Conservation (phyloP, 2,888 invertebrate genomes). For the Sinelater perroti region DNA sequence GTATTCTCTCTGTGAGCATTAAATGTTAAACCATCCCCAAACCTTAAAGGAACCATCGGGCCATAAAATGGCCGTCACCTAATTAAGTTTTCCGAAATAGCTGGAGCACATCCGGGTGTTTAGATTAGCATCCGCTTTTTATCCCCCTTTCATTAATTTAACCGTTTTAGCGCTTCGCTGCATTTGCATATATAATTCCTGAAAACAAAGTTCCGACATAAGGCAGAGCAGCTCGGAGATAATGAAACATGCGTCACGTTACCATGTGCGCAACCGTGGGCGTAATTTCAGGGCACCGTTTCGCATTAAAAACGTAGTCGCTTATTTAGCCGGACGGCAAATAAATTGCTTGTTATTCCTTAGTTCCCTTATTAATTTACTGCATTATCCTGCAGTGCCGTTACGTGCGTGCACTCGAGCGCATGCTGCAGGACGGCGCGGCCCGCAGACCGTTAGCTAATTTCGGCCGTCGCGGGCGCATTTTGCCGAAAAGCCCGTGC, state of each 20-base stretch:
- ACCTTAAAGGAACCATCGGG: too few relatives aligned
- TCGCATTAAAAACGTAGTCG: background rate
- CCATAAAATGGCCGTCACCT: too few relatives aligned
- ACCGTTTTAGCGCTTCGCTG: too few relatives aligned
- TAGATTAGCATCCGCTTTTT: too few relatives aligned
- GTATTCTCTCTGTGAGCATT: too few relatives aligned
- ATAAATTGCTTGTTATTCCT: background rate
- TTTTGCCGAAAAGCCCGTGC: background rate
- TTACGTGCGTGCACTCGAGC: background rate
- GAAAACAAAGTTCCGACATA: background rate
- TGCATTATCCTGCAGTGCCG: background rate
- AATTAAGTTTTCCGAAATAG: too few relatives aligned
- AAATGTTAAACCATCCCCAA: too few relatives aligned
- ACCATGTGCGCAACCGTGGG: slow-evolving; percentile 3
- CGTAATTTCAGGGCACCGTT: slow-evolving; percentile 6
- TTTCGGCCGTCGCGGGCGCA: background rate
- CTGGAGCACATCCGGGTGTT: too few relatives aligned
- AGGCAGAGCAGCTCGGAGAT: background rate
- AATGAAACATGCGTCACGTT: background rate
- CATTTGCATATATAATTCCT: too few relatives aligned
- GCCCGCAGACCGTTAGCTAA: too few relatives aligned
- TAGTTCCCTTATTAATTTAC: background rate
- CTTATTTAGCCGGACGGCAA: background rate
- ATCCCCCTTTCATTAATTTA: too few relatives aligned
- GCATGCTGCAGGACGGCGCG: background rate